Evolutionary conservation across 2,113 vertebrate genomes (phyloP), one percentile per base, ranked within the genome.

Genomic region (Anarrhichthys ocellatus): DNA sequence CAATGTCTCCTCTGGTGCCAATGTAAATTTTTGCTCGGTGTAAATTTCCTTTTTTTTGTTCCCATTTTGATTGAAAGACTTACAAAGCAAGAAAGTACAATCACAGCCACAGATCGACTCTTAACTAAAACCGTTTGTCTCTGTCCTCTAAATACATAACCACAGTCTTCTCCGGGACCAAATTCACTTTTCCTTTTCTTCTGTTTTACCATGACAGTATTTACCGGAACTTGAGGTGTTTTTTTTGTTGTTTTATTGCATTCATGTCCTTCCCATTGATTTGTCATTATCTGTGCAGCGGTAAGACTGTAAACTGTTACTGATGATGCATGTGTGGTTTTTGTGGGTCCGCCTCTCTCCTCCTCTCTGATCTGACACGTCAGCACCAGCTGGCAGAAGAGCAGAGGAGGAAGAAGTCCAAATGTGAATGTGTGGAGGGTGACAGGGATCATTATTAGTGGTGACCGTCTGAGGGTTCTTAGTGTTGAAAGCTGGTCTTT

Each of bases 341-440:
- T 48, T 52, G 74, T 73, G 77, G 89, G 81, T 76, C 83, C 70
- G 76, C 85, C 79, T 85, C 71, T 72, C 77, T 87, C 76, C 79
- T 80, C 73, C 73, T 70, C 42, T 71, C 61, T 40, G 56, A 58
- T 61, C 71, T 61, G 92, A 93, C 91, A 92, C 90, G 88, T 91
- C 91, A 75, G 90, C 89, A 82, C 46, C 89, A 88, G 76, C 88
- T 92, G 89, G 87, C 84, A 58, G 59, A 63, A 29, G n/a, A 67
- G 65, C 58, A 48, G 82, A 76, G 67, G 84, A 83, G 71, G 77
- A 79, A 61, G 66, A 76, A 76, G 85, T 87, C 86, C 84, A 88
- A 90, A 94, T 91, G 89, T 91, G 91, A 89, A 92, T 79, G 67
- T 83, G 84, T 86, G 82, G 78, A 88, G 84, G 84, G 76, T 59